Percentiles rank a stretch among this genome's conserved stretches.
phyloP scores from a whole-genome alignment of 2,113 vertebrate genomes.

The Pachycephala philippinensis region DNA sequence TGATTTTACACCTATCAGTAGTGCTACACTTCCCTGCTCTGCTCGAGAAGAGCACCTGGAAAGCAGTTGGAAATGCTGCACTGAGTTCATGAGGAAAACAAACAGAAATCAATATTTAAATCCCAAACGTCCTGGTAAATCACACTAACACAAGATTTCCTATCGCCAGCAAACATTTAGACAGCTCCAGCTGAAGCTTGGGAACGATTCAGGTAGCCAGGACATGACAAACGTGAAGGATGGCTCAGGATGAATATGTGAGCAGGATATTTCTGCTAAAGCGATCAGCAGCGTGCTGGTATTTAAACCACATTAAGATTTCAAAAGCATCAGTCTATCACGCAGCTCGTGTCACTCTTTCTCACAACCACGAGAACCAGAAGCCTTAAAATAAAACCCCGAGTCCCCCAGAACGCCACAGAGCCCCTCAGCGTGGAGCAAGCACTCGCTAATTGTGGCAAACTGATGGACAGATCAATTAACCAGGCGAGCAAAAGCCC shows the following conservation, averaged over 20 bases:
- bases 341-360: background rate
- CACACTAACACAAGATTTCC: background rate
- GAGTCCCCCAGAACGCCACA: background rate
- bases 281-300: background rate
- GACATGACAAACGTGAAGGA: background rate
- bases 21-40: background rate
- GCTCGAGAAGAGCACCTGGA: background rate
- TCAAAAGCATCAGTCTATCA: constrained; percentile 11
- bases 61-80: background rate
- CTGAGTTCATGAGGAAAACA: constrained; percentile 1
- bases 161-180: background rate
- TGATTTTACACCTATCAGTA: background rate
- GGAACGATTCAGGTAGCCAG: background rate
- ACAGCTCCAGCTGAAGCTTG: background rate
- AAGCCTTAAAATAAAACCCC: background rate
- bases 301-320: constrained; percentile 44
- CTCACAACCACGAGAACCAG: background rate
- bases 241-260: background rate
- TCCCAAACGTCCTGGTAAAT: background rate
- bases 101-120: constrained; percentile 30
- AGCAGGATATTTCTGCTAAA: constrained; percentile 23
- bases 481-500: background rate
- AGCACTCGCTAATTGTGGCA: background rate
- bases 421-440: background rate
- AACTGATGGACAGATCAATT: constrained; percentile 9